Conservation (phyloP, 2,888 invertebrate genomes). For the Branchellion lobata region DNA sequence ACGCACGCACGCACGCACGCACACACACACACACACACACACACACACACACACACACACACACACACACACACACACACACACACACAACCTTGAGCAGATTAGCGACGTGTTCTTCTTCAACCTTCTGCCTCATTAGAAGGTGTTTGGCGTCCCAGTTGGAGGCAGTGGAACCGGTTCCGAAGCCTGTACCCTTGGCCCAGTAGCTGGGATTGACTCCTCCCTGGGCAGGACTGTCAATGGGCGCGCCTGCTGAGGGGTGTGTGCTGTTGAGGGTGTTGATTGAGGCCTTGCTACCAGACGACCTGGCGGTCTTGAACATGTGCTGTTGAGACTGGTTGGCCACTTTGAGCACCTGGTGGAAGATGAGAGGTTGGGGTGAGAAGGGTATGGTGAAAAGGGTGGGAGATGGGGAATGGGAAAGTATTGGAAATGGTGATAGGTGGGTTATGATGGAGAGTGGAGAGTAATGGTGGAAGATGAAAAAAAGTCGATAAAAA, state of each 20-base stretch:
- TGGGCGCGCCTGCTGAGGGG: too few relatives aligned
- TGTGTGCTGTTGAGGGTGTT: too few relatives aligned
- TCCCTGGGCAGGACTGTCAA: slow-evolving; percentile 52
- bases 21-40: too few relatives aligned
- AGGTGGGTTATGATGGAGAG: not conserved
- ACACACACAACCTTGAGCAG: slow-evolving; percentile 64
- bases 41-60: too few relatives aligned
- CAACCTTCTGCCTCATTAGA: slow-evolving; percentile 80
- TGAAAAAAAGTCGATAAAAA: too few relatives aligned
- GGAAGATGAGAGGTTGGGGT: not conserved
- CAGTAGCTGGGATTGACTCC: slow-evolving; percentile 68
- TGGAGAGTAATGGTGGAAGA: too few relatives aligned
- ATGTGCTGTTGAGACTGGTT: slow-evolving; percentile 33
- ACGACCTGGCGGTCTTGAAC: not conserved
- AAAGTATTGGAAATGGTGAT: not conserved
- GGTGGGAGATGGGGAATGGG: too few relatives aligned
- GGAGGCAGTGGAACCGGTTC: slow-evolving; percentile 89
- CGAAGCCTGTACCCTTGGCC: slow-evolving; percentile 95
- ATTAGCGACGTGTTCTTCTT: slow-evolving; percentile 90
- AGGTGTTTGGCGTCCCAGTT: slow-evolving; percentile 96
- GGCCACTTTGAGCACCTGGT: slow-evolving; percentile 40
- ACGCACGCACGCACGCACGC: too few relatives aligned
- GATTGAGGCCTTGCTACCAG: not conserved
- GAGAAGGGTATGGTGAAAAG: too few relatives aligned
- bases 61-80: too few relatives aligned